These are phyloP conservation scores for Ophioninae sp. DNA, from an alignment of 2,888 invertebrate species.

Conservation along the genomic window DNA sequence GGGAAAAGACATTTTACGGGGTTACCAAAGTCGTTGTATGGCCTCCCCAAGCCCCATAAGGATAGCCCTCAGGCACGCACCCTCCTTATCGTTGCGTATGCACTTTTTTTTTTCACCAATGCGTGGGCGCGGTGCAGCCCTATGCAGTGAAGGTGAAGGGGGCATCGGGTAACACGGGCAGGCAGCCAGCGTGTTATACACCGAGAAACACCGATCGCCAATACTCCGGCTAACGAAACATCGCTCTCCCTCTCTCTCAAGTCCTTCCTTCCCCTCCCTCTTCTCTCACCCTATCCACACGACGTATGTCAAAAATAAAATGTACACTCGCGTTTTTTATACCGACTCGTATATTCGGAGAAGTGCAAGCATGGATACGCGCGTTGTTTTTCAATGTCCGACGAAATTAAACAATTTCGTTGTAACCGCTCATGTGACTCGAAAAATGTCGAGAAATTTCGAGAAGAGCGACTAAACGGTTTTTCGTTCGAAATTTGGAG, in stretches of 20 bases:
- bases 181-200: slow-evolving; percentile 70
- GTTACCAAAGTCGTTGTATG: slow-evolving; percentile 80
- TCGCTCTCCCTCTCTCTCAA: slow-evolving; percentile 31
- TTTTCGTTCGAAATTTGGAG: no score
- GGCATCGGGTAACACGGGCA: slow-evolving; percentile 80
- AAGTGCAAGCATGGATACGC: no score
- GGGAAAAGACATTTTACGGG: slow-evolving; percentile 73
- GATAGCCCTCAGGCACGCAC: slow-evolving; percentile 69
- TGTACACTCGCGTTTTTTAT: no score
- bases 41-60: slow-evolving; percentile 78
- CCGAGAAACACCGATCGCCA: slow-evolving; percentile 58
- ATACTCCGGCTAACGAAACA: slow-evolving; percentile 32
- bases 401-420: no score
- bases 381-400: no score
- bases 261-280: slow-evolving; percentile 3
- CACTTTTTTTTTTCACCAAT: slow-evolving; percentile 67
- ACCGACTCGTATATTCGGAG: no score
- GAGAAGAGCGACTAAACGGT: no score
- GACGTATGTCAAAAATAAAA: no score
- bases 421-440: no score
- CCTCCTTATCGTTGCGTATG: slow-evolving; percentile 75
- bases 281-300: no score
- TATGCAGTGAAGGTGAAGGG: slow-evolving; percentile 80
- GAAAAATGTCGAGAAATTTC: no score
- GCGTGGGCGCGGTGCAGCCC: slow-evolving; percentile 70